Evolutionary conservation across 1,140 invertebrate genomes (phyloP), one percentile per base, ranked within the genome.

Genomic region (Chironomus striatipennis): DNA sequence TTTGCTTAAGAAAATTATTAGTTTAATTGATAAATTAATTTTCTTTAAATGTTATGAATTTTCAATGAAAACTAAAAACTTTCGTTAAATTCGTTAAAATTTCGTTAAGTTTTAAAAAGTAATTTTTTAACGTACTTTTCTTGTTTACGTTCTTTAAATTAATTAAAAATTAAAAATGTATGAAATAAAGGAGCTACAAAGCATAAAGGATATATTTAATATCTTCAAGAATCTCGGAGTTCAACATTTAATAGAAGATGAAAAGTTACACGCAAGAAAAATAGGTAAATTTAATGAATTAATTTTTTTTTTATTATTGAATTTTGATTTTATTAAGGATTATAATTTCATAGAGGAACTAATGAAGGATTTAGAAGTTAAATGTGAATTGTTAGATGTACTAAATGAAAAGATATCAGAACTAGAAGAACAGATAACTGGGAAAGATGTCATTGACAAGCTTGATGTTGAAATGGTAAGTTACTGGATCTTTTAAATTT

Each of bases 391-490:
- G 4, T 2, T 20, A 0, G 8, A 70, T 7, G 18, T 18, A 10
- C 20, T 70, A 20, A 20, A 70, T 20, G 20, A 70, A 70, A 2
- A 20, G 9, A 70, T 70, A 7, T 6, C n/a, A 70, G 17, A 70
- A 5, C 9, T 20, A 18, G 17, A 70, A 20, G 20, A 18, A 20
- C 6, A 20, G n/a, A 70, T 70, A 20, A 10, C 6, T 20, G 7
- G 7, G n/a, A 70, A 70, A 18, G 20, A 20, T 18, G 9, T 10
- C 2, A 70, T 20, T 8, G 65, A 70, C 20, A 17, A 8, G 3
- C 9, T 70, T 17, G 65, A 70, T 70, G 20, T 70, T 18, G 20
- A 70, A 70, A 20, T 70, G n/a, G 65, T 70, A 70, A 70, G n/a
- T 67, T 18, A 8, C 9, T 12, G 18, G 18, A 8, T 70, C n/a